Evolutionary conservation across 2,113 vertebrate species (phyloP), one percentile per base, ranked within the genome.

Genomic region (Neomonachus schauinslandi): DNA sequence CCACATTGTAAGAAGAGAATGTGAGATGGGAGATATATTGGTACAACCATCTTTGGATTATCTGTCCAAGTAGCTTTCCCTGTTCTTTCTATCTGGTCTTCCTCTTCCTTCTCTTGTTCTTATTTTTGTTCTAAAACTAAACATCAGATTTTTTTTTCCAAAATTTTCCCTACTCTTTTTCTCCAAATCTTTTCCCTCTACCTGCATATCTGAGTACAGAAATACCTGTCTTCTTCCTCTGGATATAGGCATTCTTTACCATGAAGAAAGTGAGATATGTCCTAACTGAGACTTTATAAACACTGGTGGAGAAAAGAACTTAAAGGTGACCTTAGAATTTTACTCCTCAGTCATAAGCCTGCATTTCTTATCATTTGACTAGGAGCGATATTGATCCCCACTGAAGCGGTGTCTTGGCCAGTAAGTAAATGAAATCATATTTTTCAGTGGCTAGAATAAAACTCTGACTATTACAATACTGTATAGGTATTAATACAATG

Each of bases 111-210:
- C 28, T 22, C 4, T 55, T 51, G 1, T 87, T 71, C 24, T 49
- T 63, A 46, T 55, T 90, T 94, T 80, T 93, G 67, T 92, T 72
- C 55, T 94, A 80, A 93, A 89, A 57, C 24, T 65, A 63, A 94
- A 84, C 53, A 87, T 95, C 4, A 94, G 14, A 65, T 91, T 74
- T n/a, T 3, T 57, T 59, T 59, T 82, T 89, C 53, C 33, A 87
- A 90, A 71, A 55, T 21, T 4, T 36, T 67, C 18, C 55, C 46
- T 80, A 26, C 55, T 61, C 53, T 4, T 59, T 51, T 87, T 15
- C 36, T 46, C 42, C 5, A 53, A 71, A 33, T 65, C 31, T 10
- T 67, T 33, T 88, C 46, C 14, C 13, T 92, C 55, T 49, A 3
- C 22, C 69, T 59, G 36, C 49, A 57, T 51, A 51, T 69, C 36